Percentiles rank a stretch among this genome's conserved stretches.
phyloP scores from a whole-genome alignment of 2,888 invertebrate genomes.

The Opisthograptis luteolata region DNA sequence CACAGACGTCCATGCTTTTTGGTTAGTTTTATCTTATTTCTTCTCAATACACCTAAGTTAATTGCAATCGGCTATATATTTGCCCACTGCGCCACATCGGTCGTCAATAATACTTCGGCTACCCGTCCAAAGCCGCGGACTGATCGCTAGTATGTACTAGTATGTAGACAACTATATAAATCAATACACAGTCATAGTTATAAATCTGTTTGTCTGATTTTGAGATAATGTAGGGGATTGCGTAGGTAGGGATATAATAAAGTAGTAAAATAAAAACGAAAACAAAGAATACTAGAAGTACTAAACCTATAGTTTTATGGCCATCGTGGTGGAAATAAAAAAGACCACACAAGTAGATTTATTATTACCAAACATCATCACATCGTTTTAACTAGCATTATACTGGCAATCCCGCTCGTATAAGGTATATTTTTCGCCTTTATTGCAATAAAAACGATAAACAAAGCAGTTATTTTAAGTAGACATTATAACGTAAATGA shows the following conservation, averaged over 20 bases:
- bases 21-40: no score
- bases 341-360: constrained; percentile 13
- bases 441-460: constrained; percentile 21
- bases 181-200: not conserved
- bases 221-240: constrained; percentile 1
- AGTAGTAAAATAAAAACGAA: constrained; percentile 3
- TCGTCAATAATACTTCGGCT: no score
- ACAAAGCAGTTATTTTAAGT: constrained; percentile 18
- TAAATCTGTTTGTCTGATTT: constrained; percentile 5
- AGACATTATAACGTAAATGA: constrained; percentile 4
- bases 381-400: not conserved
- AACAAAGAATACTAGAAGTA: constrained; percentile 5
- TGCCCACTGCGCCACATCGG: no score
- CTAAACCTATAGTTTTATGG: constrained; percentile 6
- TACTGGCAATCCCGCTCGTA: not conserved
- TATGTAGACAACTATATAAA: no score
- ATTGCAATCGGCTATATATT: no score
- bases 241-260: constrained; percentile 4
- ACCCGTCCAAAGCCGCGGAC: no score
- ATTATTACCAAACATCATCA: constrained; percentile 1
- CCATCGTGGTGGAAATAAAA: constrained; percentile 1
- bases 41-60: no score
- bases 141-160: no score
- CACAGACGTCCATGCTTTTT: no score
- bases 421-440: constrained; percentile 7